Evolutionary conservation across 92 coral and sea anemone species (phyloP).

Genomic region (Phenganax marumi): DNA sequence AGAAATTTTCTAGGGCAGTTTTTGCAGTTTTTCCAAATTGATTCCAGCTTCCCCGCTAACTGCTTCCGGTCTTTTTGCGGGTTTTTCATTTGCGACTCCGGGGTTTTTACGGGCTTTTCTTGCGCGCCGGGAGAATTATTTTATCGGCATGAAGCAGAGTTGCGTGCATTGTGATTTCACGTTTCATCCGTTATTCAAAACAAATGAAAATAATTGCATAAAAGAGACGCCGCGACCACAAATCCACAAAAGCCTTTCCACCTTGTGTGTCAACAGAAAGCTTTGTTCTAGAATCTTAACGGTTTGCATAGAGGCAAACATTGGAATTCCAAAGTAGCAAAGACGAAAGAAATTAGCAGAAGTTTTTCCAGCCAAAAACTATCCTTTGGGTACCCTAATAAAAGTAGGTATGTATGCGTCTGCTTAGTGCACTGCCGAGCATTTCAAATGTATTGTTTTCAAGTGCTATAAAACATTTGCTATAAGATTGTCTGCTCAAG

Average conservation of each 20-base stretch:
- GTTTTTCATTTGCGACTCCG: too few species aligned
- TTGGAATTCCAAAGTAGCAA: neutral
- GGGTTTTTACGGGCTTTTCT: too few species aligned
- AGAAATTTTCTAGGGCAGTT: too few species aligned
- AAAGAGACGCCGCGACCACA: neutral
- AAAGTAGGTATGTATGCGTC: neutral
- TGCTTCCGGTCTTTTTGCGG: too few species aligned
- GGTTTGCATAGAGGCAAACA: too few species aligned
- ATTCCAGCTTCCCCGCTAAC: too few species aligned
- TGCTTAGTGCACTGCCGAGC: neutral
- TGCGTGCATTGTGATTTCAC: neutral
- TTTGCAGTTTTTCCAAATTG: too few species aligned
- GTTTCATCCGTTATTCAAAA: neutral
- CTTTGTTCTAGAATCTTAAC: neutral
- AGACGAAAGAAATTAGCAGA: neutral
- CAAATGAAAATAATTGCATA: slow-evolving; percentile 16
- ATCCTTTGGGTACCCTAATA: too few species aligned
- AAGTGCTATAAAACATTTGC: neutral
- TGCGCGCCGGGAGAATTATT: too few species aligned
- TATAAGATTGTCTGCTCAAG: neutral
- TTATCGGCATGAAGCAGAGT: neutral
- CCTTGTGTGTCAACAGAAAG: neutral
- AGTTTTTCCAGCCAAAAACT: neutral
- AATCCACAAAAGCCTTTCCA: neutral
- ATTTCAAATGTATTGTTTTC: neutral